These are phyloP conservation scores for Microtus californicus DNA, from an alignment of 2,797 vertebrate genomes.

Conservation along the genomic window DNA sequence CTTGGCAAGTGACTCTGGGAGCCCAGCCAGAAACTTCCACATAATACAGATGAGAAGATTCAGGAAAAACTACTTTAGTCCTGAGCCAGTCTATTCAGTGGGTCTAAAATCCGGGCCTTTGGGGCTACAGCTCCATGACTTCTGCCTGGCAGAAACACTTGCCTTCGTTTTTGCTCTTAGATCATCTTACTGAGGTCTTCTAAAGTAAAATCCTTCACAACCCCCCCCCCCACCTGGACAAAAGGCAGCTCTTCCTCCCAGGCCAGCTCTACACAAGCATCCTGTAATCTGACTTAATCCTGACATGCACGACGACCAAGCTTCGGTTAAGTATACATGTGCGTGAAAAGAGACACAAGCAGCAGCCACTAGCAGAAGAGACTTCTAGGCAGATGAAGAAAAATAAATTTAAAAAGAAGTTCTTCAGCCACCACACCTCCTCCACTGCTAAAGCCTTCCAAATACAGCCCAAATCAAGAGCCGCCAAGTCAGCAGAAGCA, in stretches of 20 bases:
- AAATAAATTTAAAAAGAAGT: conserved; percentile 42
- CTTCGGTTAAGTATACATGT: conserved; percentile 27
- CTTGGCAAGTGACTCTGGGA: not conserved
- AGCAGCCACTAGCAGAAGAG: conserved; percentile 30
- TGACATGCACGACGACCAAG: not conserved
- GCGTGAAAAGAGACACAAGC: not conserved
- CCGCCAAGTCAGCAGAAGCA: conserved; percentile 42
- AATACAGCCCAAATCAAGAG: conserved; percentile 42
- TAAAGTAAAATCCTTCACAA: conserved; percentile 48
- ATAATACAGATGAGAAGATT: not conserved
- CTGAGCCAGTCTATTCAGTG: not conserved
- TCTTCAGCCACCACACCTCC: conserved; percentile 4
- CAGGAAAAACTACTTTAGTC: not conserved
- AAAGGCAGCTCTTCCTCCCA: not conserved
- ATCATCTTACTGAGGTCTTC: conserved; percentile 11
- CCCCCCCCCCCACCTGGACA: not conserved
- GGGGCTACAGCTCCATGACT: conserved; percentile 3
- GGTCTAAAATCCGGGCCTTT: conserved; percentile 59
- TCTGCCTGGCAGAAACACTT: not conserved
- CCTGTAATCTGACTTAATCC: conserved; percentile 25
- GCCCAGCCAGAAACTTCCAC: not conserved
- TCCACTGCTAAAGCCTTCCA: not conserved
- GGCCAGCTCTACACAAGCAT: not conserved
- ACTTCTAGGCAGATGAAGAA: not conserved
- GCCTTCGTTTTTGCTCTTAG: not conserved